A percentile compares a stretch with the other conserved stretches of the same genome.
These are phyloP conservation scores for Pseudocheirus occidentalis DNA, from an alignment of 2,797 vertebrate genomes.

Conservation along the genomic window DNA sequence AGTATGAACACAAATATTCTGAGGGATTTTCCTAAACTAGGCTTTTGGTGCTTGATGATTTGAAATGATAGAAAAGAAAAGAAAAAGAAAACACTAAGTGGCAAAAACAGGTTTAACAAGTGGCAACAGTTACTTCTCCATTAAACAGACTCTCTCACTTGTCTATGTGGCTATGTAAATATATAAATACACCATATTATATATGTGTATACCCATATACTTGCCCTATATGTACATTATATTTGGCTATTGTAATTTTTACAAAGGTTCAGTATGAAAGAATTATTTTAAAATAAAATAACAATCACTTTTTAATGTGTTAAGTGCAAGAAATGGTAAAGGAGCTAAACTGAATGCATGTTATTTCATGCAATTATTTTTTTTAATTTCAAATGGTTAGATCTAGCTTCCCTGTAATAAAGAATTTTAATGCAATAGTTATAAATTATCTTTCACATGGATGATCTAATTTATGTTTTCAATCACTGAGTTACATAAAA, in stretches of 20 bases:
- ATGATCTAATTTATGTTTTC: slow-evolving; percentile 71
- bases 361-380: not conserved
- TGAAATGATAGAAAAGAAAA: not conserved
- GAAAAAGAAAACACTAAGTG: not conserved
- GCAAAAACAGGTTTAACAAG: not conserved
- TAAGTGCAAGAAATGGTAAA: slow-evolving; percentile 5
- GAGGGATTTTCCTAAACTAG: not conserved
- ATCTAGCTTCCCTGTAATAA: slow-evolving; percentile 59
- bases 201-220: not conserved
- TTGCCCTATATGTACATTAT: not conserved
- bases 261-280: slow-evolving; percentile 17
- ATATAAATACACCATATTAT: not conserved
- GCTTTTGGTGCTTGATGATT: not conserved
- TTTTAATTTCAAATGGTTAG: too few relatives aligned
- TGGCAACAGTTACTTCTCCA: not conserved
- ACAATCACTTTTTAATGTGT: not conserved
- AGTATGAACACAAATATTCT: not conserved
- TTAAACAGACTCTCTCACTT: not conserved
- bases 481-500: slow-evolving; percentile 65
- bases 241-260: not conserved
- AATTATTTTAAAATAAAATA: slow-evolving; percentile 51
- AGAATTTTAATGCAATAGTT: slow-evolving; percentile 58
- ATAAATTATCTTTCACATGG: too few relatives aligned
- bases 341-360: slow-evolving; percentile 9
- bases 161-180: not conserved